A percentile compares a stretch with the other conserved stretches of the same genome.
Conservation (phyloP, 2,888 invertebrate species). For the Rhagophthalmus giganteus region DNA sequence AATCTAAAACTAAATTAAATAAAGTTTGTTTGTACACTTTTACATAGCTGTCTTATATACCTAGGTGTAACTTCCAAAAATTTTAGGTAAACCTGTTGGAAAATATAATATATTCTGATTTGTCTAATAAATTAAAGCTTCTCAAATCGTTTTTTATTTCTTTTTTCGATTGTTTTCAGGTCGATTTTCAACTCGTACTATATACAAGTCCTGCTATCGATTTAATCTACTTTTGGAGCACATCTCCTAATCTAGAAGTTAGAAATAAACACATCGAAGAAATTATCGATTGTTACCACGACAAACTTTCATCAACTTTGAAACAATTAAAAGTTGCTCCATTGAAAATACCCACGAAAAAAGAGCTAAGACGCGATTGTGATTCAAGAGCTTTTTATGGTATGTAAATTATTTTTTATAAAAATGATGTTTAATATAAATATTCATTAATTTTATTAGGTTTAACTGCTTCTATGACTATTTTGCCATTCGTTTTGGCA, state of each 20-base stretch:
- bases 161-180: too few relatives aligned
- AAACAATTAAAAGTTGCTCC: slow-evolving; percentile 42
- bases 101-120: too few relatives aligned
- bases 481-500: slow-evolving; percentile 47
- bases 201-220: slow-evolving; percentile 55
- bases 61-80: too few relatives aligned
- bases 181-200: slow-evolving; percentile 55
- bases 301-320: slow-evolving; percentile 41
- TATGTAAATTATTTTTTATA: too few relatives aligned
- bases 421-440: too few relatives aligned
- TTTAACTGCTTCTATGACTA: slow-evolving; percentile 36
- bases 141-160: too few relatives aligned
- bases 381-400: slow-evolving; percentile 45
- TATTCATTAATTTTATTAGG: neutral
- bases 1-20: too few relatives aligned
- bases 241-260: slow-evolving; percentile 47
- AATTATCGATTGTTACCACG: slow-evolving; percentile 47
- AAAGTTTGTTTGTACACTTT: too few relatives aligned
- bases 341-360: slow-evolving; percentile 43
- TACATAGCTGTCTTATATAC: too few relatives aligned
- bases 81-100: too few relatives aligned
- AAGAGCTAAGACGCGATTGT: slow-evolving; percentile 44
- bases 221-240: slow-evolving; percentile 55
- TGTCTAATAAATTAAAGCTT: too few relatives aligned
- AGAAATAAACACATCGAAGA: slow-evolving; percentile 42